These are phyloP conservation scores for Macrobrachium rosenbergii DNA, from an alignment of 1,140 invertebrate species.

Conservation along the genomic window DNA sequence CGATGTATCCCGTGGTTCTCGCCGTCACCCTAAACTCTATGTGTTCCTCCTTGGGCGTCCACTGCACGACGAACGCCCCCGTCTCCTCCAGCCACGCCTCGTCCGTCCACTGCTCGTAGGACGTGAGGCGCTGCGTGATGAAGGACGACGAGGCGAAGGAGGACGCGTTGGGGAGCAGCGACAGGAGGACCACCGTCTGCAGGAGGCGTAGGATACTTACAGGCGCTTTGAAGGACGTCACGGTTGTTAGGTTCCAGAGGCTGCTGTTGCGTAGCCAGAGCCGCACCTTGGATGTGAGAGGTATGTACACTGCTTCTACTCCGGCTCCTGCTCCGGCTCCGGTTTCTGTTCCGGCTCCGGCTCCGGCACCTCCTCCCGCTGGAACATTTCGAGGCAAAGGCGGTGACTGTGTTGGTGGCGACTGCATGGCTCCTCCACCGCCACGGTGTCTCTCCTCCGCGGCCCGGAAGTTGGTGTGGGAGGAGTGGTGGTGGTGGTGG, in stretches of 20 bases:
- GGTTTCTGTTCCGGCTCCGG: no score
- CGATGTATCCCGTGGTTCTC: constrained; percentile 70
- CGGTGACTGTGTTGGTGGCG: neutral
- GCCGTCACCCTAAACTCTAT: constrained; percentile 69
- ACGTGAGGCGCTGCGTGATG: constrained; percentile 39
- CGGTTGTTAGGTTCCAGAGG: neutral
- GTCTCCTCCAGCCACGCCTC: constrained; percentile 58
- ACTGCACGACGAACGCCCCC: constrained; percentile 62
- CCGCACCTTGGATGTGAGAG: no score
- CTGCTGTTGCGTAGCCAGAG: neutral
- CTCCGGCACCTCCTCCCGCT: no score
- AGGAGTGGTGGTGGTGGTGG: constrained; percentile 1
- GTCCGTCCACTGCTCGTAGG: constrained; percentile 64
- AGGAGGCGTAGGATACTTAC: constrained; percentile 19
- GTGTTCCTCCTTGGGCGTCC: constrained; percentile 64
- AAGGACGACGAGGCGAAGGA: constrained; percentile 24
- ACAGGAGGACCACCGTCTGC: constrained; percentile 1
- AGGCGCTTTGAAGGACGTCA: neutral
- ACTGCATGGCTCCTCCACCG: neutral
- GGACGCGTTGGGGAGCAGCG: neutral
- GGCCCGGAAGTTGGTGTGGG: neutral
- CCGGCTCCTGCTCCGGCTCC: no score
- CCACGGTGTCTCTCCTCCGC: neutral
- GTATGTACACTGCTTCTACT: no score
- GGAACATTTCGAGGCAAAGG: neutral